phyloP scores from a whole-genome alignment of 1,140 invertebrate genomes.

The Helicoverpa armigera region DNA sequence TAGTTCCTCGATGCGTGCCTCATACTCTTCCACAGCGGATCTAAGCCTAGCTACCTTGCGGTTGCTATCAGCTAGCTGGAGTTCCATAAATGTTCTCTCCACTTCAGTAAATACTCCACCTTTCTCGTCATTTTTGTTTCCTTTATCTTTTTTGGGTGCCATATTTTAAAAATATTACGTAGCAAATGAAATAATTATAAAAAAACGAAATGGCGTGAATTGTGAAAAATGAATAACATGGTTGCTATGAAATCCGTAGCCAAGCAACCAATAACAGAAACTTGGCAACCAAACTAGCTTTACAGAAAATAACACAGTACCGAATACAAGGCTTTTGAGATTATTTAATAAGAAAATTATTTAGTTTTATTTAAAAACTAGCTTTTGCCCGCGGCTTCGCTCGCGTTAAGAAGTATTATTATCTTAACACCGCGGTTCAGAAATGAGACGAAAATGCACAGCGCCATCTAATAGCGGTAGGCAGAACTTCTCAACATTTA shows the following conservation, averaged over 20 bases:
- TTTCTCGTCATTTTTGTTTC: slow-evolving; percentile 66
- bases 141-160: slow-evolving; percentile 85
- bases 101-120: slow-evolving; percentile 87
- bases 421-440: too few species aligned
- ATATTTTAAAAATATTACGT: slow-evolving; percentile 64
- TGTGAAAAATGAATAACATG: neutral
- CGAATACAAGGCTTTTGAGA: too few species aligned
- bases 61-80: slow-evolving; percentile 93
- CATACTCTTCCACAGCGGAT: slow-evolving; percentile 90
- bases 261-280: too few species aligned
- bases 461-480: too few species aligned
- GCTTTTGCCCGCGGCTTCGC: too few species aligned
- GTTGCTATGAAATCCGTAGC: neutral
- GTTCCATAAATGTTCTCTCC: slow-evolving; percentile 91
- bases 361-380: too few species aligned
- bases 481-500: too few species aligned
- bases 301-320: too few species aligned
- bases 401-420: too few species aligned
- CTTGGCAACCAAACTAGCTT: too few species aligned
- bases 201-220: neutral
- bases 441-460: too few species aligned
- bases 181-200: neutral
- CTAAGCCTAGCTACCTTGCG: slow-evolving; percentile 91
- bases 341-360: too few species aligned
- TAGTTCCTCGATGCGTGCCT: slow-evolving; percentile 90